Conservation (phyloP, 2,888 invertebrate species). For the Panzeria rudis region DNA sequence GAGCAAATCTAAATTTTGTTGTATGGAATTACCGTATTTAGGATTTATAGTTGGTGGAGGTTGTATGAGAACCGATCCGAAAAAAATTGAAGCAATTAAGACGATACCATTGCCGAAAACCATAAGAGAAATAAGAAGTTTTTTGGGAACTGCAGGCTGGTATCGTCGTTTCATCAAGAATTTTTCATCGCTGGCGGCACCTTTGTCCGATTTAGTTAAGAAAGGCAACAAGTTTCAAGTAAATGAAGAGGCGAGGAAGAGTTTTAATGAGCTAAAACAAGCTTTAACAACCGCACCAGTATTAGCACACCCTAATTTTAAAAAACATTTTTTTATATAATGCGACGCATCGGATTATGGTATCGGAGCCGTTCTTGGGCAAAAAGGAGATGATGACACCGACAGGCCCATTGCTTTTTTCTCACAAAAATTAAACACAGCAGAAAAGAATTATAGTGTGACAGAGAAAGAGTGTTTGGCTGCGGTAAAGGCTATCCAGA, state of each 20-base stretch:
- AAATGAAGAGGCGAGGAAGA: not conserved
- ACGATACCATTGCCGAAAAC: no score
- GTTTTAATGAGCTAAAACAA: not conserved
- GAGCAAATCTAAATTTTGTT: not conserved
- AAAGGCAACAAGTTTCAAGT: not conserved
- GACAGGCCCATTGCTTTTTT: not conserved
- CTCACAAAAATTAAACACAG: not conserved
- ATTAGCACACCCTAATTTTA: no score
- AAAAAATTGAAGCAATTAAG: not conserved
- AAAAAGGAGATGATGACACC: not conserved
- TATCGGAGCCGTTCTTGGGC: not conserved
- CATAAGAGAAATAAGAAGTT: not conserved
- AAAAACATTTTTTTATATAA: not conserved
- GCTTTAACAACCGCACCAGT: not conserved
- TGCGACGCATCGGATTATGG: conserved; percentile 1
- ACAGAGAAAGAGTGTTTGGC: not conserved
- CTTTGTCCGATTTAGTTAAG: not conserved
- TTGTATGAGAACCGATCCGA: no score
- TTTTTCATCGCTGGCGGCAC: not conserved
- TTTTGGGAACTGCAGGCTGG: no score
- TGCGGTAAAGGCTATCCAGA: not conserved
- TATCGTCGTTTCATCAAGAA: not conserved
- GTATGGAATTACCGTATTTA: not conserved
- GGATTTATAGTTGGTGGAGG: no score
- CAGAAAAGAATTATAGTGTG: not conserved